These are phyloP conservation scores for Leucopsar rothschildi DNA, from an alignment of 2,113 vertebrate species.

Conservation along the genomic window DNA sequence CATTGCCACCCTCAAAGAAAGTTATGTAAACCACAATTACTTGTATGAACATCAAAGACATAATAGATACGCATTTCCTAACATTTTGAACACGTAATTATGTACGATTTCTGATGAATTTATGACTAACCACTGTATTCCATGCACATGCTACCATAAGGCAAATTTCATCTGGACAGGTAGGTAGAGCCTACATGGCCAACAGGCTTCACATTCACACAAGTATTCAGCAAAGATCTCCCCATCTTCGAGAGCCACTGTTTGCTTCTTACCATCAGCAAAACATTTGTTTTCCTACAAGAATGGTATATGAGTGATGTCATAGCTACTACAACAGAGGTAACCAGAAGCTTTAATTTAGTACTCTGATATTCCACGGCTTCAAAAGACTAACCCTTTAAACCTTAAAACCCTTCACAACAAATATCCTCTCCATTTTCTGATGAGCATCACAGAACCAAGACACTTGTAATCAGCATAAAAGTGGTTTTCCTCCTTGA, in stretches of 20 bases:
- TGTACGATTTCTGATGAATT: background rate
- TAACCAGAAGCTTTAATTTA: background rate
- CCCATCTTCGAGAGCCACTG: background rate
- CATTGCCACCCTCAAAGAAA: background rate
- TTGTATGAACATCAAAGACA: background rate
- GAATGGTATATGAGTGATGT: background rate
- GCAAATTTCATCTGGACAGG: background rate
- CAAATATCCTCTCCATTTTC: background rate
- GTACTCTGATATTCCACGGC: background rate
- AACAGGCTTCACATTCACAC: background rate
- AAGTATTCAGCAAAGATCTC: background rate
- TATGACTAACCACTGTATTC: background rate
- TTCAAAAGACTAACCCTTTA: background rate
- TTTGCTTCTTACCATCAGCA: background rate
- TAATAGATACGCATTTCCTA: background rate
- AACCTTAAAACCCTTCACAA: background rate
- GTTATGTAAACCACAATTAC: background rate
- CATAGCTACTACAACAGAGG: background rate
- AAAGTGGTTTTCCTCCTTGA: background rate
- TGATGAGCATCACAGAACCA: background rate
- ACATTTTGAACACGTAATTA: background rate
- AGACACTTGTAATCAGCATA: background rate
- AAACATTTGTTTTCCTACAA: background rate
- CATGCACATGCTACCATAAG: accelerated
- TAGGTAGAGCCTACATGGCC: background rate